Conservation (phyloP, 2,888 invertebrate species). For the Cremastobaeus sp. region DNA sequence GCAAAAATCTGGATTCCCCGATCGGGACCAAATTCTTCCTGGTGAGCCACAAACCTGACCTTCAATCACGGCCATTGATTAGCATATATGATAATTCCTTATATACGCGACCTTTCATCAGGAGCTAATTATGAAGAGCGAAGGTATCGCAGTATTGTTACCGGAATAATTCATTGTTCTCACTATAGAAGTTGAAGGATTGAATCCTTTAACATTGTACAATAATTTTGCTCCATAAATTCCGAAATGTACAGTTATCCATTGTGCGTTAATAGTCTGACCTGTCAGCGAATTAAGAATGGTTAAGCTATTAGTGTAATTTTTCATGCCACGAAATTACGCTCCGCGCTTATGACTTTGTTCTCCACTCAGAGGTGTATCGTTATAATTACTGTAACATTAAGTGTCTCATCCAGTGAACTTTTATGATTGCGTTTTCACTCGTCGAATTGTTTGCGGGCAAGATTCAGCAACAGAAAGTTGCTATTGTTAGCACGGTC, state of each 20-base stretch:
- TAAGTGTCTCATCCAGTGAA: background rate
- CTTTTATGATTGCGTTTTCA: too few species aligned
- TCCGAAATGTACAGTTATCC: conserved; percentile 50
- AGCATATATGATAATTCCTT: conserved; percentile 18
- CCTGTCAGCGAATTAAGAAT: conserved; percentile 53
- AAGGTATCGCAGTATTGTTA: conserved; percentile 43
- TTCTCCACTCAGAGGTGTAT: conserved; percentile 18
- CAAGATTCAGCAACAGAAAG: too few species aligned
- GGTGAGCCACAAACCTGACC: too few species aligned
- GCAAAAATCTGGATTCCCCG: too few species aligned
- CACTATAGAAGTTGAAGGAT: conserved; percentile 43
- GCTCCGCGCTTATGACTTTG: conserved; percentile 20
- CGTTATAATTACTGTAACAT: conserved; percentile 12
- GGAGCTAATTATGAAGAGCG: conserved; percentile 35
- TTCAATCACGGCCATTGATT: conserved; percentile 1
- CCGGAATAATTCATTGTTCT: conserved; percentile 41
- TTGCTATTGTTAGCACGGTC: too few species aligned
- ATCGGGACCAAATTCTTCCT: too few species aligned
- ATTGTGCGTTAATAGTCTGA: conserved; percentile 54
- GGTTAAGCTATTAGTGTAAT: conserved; percentile 50
- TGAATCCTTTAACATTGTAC: conserved; percentile 39
- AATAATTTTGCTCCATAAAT: conserved; percentile 53
- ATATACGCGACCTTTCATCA: conserved; percentile 20
- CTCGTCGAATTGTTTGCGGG: too few species aligned
- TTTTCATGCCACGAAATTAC: conserved; percentile 35